These are phyloP conservation scores for Tryphoninae sp. DNA, from an alignment of 2,888 invertebrate species.

Conservation along the genomic window DNA sequence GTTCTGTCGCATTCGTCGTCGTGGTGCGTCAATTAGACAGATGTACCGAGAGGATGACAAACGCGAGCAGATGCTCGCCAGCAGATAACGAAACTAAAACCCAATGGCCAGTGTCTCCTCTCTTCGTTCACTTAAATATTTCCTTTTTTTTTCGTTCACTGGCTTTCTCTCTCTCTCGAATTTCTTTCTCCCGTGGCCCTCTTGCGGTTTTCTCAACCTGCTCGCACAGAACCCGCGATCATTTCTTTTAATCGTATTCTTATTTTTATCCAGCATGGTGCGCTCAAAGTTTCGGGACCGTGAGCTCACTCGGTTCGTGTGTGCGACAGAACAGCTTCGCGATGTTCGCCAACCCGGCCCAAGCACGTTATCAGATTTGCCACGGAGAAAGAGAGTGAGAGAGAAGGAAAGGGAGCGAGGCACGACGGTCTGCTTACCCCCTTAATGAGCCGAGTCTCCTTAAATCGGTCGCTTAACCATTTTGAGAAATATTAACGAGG, in stretches of 20 bases:
- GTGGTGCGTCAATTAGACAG: conserved; percentile 70
- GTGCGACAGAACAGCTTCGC: conserved; percentile 11
- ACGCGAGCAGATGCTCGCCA: conserved; percentile 67
- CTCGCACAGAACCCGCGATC: conserved; percentile 26
- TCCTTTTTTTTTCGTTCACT: background rate
- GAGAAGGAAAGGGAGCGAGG: conserved; percentile 2
- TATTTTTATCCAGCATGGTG: conserved; percentile 30
- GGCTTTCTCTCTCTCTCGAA: conserved; percentile 10
- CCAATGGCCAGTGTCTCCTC: conserved; percentile 36
- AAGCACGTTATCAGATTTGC: conserved; percentile 58
- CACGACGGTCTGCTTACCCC: conserved; percentile 52
- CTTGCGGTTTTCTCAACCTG: conserved; percentile 51
- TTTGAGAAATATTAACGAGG: conserved; percentile 67
- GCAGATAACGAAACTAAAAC: conserved; percentile 59
- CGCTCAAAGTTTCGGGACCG: conserved; percentile 48
- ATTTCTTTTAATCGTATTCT: conserved; percentile 30
- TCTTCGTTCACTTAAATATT: background rate
- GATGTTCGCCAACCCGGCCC: conserved; percentile 40
- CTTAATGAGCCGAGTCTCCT: conserved; percentile 66
- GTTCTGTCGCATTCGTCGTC: conserved; percentile 19
- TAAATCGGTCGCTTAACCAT: conserved; percentile 66
- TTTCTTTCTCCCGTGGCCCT: conserved; percentile 22
- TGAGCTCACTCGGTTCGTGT: conserved; percentile 24
- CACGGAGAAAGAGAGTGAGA: background rate
- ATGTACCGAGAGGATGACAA: conserved; percentile 68